Conservation (phyloP, 2,797 vertebrate genomes). For the Clarias platycephalus region DNA sequence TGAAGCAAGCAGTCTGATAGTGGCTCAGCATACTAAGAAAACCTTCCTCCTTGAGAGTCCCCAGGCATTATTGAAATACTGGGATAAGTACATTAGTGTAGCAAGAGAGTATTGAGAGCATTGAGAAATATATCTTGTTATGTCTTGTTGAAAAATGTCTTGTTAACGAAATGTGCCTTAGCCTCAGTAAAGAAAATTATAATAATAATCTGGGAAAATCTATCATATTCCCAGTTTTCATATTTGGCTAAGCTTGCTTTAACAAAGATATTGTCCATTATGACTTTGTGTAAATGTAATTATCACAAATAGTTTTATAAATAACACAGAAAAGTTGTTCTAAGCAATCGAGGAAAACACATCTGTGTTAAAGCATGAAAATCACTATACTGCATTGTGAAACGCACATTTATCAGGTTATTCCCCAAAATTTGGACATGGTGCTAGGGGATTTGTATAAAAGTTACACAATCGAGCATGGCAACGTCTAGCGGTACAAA, state of each 20-base stretch:
- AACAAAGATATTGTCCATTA: not conserved
- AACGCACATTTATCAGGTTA: not conserved
- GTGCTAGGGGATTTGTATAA: not conserved
- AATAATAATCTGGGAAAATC: not conserved
- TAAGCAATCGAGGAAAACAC: not conserved
- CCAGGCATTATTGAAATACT: no score
- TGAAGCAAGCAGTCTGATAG: no score
- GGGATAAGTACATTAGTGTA: no score
- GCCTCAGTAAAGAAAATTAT: not conserved
- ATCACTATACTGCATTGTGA: not conserved
- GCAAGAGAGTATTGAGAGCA: no score
- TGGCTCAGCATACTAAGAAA: no score
- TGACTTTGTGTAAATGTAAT: not conserved
- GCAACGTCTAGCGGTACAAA: not conserved
- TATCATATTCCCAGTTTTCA: not conserved
- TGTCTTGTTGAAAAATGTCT: not conserved
- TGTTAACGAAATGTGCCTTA: not conserved
- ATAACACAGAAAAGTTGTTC: not conserved
- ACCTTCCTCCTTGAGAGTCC: no score
- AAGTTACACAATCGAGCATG: not conserved
- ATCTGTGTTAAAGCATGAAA: not conserved
- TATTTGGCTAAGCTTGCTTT: not conserved
- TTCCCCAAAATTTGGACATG: not conserved
- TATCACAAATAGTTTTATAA: not conserved
- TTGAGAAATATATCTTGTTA: no score